Percentiles rank a stretch among this genome's conserved stretches.
Conservation (phyloP, 2,888 invertebrate genomes). For the Agrotis clavis region DNA sequence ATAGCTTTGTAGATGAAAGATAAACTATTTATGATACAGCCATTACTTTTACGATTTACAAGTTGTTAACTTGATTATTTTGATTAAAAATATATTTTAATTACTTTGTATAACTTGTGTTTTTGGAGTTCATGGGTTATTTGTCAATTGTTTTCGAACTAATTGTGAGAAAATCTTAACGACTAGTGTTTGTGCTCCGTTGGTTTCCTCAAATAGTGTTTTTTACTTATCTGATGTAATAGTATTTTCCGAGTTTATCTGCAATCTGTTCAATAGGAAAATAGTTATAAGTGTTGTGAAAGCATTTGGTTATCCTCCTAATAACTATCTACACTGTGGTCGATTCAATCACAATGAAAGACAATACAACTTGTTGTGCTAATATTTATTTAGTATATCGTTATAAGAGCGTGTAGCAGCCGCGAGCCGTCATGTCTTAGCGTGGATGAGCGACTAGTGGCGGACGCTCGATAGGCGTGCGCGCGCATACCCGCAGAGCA, state of each 20-base stretch:
- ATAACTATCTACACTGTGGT: not conserved
- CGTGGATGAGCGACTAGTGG: constrained; percentile 57
- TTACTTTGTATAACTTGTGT: constrained; percentile 26
- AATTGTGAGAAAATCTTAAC: constrained; percentile 29
- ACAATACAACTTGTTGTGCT: constrained; percentile 31
- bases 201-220: constrained; percentile 12
- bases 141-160: constrained; percentile 40
- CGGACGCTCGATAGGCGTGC: constrained; percentile 82
- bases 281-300: not conserved
- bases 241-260: not conserved
- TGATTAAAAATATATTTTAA: constrained; percentile 51
- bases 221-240: not conserved
- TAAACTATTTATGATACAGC: constrained; percentile 56
- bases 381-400: constrained; percentile 46
- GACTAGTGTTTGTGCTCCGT: not conserved
- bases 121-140: constrained; percentile 43
- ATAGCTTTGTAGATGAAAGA: constrained; percentile 59
- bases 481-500: constrained; percentile 80
- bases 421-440: constrained; percentile 53
- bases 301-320: not conserved
- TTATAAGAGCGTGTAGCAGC: constrained; percentile 41
- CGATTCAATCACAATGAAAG: constrained; percentile 12
- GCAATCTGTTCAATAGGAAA: not conserved
- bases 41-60: constrained; percentile 48
- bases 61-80: constrained; percentile 56